Evolutionary conservation across 2,888 invertebrate species (phyloP).

Genomic region (Melanargia galathea): DNA sequence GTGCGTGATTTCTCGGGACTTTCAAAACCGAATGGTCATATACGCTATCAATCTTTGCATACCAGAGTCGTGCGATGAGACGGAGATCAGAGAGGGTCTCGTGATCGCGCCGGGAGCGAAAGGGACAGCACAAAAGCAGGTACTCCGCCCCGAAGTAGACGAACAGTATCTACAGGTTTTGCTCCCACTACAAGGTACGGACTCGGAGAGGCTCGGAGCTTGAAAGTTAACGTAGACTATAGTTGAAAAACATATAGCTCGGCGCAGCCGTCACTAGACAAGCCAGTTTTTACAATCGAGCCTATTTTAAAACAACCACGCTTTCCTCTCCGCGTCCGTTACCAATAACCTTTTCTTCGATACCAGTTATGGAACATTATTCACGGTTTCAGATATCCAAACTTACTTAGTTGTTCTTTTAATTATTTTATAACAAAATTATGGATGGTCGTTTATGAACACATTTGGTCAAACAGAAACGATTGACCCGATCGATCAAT

Average conservation of each 20-base stretch:
- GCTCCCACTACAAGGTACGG: slow-evolving; percentile 81
- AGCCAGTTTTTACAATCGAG: slow-evolving; percentile 43
- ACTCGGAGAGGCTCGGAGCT: slow-evolving; percentile 69
- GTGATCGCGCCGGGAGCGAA: slow-evolving; percentile 59
- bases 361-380: background rate
- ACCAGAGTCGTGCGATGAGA: slow-evolving; percentile 79
- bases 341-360: slow-evolving; percentile 8
- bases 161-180: slow-evolving; percentile 81
- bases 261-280: slow-evolving; percentile 54
- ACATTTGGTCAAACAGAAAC: slow-evolving; percentile 39
- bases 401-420: slow-evolving; percentile 19
- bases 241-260: slow-evolving; percentile 65
- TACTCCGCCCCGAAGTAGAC: slow-evolving; percentile 74
- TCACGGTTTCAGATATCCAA: slow-evolving; percentile 8
- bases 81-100: slow-evolving; percentile 58
- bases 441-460: slow-evolving; percentile 24
- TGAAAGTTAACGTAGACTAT: slow-evolving; percentile 66
- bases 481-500: slow-evolving; percentile 58
- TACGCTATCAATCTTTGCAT: slow-evolving; percentile 83
- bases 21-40: slow-evolving; percentile 82
- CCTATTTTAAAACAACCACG: slow-evolving; percentile 31
- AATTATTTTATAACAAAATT: slow-evolving; percentile 25
- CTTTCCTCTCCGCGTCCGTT: slow-evolving; percentile 24
- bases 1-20: slow-evolving; percentile 81
- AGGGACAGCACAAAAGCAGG: slow-evolving; percentile 72